Base-by-base conservation (phyloP, 2,888 invertebrate genomes). In the Brachyptera putata region DNA sequence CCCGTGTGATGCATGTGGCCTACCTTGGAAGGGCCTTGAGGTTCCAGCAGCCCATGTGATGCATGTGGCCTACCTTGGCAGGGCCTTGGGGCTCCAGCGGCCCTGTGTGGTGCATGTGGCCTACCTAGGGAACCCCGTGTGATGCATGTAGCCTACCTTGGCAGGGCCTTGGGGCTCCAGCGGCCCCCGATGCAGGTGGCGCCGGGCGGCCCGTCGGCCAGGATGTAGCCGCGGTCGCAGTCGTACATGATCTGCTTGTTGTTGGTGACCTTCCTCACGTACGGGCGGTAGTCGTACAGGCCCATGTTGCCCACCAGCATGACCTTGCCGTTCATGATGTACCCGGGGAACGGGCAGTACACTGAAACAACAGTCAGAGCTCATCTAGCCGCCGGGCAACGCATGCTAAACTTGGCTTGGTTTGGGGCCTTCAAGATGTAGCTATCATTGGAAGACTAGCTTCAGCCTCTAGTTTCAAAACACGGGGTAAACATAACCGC, bases 171-270 rank as follows among this genome's bases (percentile, higher is more conserved):
- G 0, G 97, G 97, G 65, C 93, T 91, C 97, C 97, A 97, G 62
- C 85, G 84, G 0, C 96, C 96, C 5, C 94, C 92, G 24, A 97
- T 85, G 69, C 97, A 97, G 0, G 96, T 97, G 0, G 97, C 95
- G 1, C 95, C 95, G 0, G 92, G 91, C 0, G 93, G 89, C 1
- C 96, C 96, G 66, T 88, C 87, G 22, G 86, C 85, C 24, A 96
- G 73, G 0, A 91, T 89, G 70, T 89, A 95, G 0, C 95, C 95
- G 69, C 91, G 89, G 67, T 95, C 89, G 71, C 96, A 97, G 69
- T 95, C 95, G 74, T 94, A 97, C 88, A 93, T 91, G 59, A 95
- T 94, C 75, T 95, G 95, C 68, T 94, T 91, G 72, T 95, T 94
- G 73, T 95, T 94, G 1, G 87, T 77, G 67, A 91, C 90, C 79